A percentile compares a stretch with the other conserved stretches of the same genome.
Evolutionary conservation across 2,888 invertebrate genomes (phyloP).

Genomic region (Lepidochrysops patricia): DNA sequence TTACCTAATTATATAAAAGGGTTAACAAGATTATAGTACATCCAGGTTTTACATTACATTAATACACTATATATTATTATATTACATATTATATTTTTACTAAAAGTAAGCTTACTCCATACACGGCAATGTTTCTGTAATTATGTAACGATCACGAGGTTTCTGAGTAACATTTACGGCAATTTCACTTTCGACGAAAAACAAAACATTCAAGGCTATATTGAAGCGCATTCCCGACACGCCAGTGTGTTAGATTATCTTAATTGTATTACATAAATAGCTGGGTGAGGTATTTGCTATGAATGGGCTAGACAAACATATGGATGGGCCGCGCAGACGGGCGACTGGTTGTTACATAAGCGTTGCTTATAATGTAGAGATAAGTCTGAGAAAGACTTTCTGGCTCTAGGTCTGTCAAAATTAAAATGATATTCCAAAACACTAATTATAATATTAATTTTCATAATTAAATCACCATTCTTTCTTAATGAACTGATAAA

Average conservation of each 20-base stretch:
- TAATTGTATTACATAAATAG: slow-evolving; percentile 22
- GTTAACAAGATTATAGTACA: too few species aligned
- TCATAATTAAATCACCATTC: too few species aligned
- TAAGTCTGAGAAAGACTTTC: too few species aligned
- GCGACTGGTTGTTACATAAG: background rate
- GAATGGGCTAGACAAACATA: slow-evolving; percentile 23
- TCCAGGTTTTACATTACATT: too few species aligned
- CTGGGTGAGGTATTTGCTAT: slow-evolving; percentile 23
- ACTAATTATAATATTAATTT: too few species aligned
- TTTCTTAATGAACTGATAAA: too few species aligned
- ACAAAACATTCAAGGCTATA: slow-evolving; percentile 5
- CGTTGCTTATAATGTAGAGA: background rate
- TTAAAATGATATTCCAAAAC: too few species aligned
- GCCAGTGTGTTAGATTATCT: slow-evolving; percentile 9
- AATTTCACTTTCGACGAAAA: slow-evolving; percentile 10
- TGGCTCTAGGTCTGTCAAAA: too few species aligned
- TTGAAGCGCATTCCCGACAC: background rate
- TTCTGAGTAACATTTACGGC: background rate
- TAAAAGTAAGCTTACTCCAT: background rate
- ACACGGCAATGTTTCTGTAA: background rate
- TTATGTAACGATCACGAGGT: background rate
- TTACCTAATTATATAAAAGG: too few species aligned
- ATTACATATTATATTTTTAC: too few species aligned
- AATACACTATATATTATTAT: too few species aligned
- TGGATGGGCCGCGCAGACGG: background rate